Evolutionary conservation across 2,113 vertebrate genomes (phyloP).

Genomic region (Carlito syrichta): DNA sequence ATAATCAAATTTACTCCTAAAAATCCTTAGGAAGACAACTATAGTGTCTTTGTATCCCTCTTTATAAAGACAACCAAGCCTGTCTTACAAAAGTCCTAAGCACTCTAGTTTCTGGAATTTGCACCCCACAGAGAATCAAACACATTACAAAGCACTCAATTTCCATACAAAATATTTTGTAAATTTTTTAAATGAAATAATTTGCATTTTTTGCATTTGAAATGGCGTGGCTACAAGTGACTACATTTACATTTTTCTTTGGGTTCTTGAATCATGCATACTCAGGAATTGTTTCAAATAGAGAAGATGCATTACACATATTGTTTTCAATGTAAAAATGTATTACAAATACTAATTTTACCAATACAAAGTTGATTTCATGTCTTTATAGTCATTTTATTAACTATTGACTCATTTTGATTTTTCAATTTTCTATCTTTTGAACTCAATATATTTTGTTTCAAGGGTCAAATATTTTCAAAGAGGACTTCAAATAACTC

Average conservation of each 20-base stretch:
- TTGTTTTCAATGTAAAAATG: background rate
- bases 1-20: background rate
- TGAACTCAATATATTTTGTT: conserved; percentile 5
- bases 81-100: background rate
- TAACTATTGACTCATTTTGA: background rate
- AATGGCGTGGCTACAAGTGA: background rate
- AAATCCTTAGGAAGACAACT: background rate
- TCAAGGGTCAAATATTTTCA: background rate
- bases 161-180: background rate
- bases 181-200: background rate
- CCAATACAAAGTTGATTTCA: background rate
- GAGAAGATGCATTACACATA: background rate
- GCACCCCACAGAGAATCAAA: background rate
- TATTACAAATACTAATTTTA: background rate
- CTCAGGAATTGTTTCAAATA: background rate
- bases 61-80: background rate
- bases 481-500: background rate
- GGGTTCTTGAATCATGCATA: background rate
- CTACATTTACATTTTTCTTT: background rate
- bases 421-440: background rate
- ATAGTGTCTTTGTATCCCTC: background rate
- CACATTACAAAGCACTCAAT: background rate
- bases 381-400: background rate
- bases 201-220: background rate
- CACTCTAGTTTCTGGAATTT: background rate